A percentile compares a stretch with the other conserved stretches of the same genome.
These are phyloP conservation scores for Lepidurus apus DNA, from an alignment of 1,140 invertebrate genomes.

Conservation along the genomic window DNA sequence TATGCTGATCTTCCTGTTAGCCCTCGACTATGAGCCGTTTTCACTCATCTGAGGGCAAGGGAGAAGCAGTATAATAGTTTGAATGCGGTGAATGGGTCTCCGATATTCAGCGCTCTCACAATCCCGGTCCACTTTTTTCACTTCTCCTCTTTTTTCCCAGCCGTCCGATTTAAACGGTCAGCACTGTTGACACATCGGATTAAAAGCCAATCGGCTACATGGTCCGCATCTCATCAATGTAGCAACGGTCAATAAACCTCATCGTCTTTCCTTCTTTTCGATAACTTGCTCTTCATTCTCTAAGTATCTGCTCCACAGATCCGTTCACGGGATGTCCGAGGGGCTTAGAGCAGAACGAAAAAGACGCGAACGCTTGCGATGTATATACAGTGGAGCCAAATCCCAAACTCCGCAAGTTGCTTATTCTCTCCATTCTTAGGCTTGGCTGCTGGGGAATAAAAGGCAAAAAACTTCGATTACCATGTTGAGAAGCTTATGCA, in stretches of 20 bases:
- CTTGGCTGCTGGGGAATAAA: constrained; percentile 5
- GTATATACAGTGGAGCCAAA: not conserved
- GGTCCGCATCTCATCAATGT: constrained; percentile 14
- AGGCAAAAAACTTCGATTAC: constrained; percentile 18
- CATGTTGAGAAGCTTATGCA: constrained; percentile 18
- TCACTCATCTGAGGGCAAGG: not conserved
- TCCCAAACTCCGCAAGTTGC: constrained; percentile 10
- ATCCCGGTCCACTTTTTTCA: not conserved
- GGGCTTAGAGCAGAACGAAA: not conserved
- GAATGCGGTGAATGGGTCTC: not conserved
- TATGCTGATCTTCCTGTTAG: not conserved
- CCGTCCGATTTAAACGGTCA: not conserved
- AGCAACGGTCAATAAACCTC: constrained; percentile 21
- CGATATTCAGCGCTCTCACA: not conserved
- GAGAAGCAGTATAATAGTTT: not conserved
- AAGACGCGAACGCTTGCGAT: not conserved
- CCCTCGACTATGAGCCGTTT: not conserved
- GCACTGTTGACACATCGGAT: constrained; percentile 3
- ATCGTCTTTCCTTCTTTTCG: constrained; percentile 11
- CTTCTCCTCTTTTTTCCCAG: not conserved
- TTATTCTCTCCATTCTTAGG: constrained; percentile 22
- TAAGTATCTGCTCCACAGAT: not conserved
- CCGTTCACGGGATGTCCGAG: constrained; percentile 6
- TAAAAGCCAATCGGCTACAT: constrained; percentile 10
- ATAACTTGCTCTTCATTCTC: constrained; percentile 19